Percentiles rank a stretch among this genome's conserved stretches.
Conservation (phyloP, 2,888 invertebrate species). For the Tipula helvola region DNA sequence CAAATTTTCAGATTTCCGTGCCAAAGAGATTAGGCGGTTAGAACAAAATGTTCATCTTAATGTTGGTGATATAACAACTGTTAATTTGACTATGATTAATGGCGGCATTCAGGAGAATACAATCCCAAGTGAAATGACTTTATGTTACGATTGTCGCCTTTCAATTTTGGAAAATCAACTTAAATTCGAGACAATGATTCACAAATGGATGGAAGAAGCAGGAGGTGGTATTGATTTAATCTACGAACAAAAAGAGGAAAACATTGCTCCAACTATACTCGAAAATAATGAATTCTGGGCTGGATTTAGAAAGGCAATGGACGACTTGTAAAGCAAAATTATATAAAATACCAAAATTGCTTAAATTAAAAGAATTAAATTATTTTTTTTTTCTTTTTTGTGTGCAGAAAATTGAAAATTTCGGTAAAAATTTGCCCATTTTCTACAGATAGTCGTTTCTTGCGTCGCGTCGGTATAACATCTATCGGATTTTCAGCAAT, state of each 20-base stretch:
- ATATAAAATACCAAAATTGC: neutral
- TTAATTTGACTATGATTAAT: slow-evolving; percentile 54
- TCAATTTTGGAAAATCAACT: slow-evolving; percentile 43
- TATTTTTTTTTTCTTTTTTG: neutral
- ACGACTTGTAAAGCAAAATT: slow-evolving; percentile 43
- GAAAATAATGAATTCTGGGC: slow-evolving; percentile 60
- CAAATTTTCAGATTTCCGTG: slow-evolving; percentile 51
- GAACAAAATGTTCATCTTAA: slow-evolving; percentile 36
- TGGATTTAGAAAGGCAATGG: slow-evolving; percentile 50
- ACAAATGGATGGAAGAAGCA: slow-evolving; percentile 54
- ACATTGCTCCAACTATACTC: slow-evolving; percentile 46
- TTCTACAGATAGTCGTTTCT: slow-evolving; percentile 62
- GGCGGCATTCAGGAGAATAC: slow-evolving; percentile 78
- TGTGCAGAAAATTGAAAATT: slow-evolving; percentile 22
- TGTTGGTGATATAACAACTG: slow-evolving; percentile 59
- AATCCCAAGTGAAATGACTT: slow-evolving; percentile 56
- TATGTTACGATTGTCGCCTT: slow-evolving; percentile 51
- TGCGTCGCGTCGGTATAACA: slow-evolving; percentile 57
- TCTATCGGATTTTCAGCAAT: slow-evolving; percentile 88
- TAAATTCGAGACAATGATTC: slow-evolving; percentile 42
- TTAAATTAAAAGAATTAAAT: neutral
- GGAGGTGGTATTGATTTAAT: slow-evolving; percentile 56
- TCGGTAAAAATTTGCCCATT: slow-evolving; percentile 30
- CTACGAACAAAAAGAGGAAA: slow-evolving; percentile 50
- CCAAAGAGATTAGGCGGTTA: slow-evolving; percentile 43